These are phyloP conservation scores for Taenaris catops DNA, from an alignment of 2,888 invertebrate species.

Conservation along the genomic window DNA sequence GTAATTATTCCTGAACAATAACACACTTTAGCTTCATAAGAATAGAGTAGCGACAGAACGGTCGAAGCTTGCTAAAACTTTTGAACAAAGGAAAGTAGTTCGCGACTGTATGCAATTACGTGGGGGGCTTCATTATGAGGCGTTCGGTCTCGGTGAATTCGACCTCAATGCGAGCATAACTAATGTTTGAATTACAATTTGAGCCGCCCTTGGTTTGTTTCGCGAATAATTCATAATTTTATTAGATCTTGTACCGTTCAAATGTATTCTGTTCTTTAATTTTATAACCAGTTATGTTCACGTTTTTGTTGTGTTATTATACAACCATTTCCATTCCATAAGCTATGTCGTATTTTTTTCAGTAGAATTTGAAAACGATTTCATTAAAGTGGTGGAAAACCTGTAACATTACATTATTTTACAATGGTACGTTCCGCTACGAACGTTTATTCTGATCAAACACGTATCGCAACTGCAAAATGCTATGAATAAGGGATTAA, in stretches of 20 bases:
- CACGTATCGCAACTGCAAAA: neutral
- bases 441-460: neutral
- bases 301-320: conserved; percentile 9
- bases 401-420: no score
- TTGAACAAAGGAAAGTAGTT: conserved; percentile 30
- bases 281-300: no score
- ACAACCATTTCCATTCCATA: no score
- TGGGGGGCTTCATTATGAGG: conserved; percentile 29
- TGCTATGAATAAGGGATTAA: no score
- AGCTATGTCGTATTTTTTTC: no score
- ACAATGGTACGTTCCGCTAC: neutral
- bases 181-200: conserved; percentile 23
- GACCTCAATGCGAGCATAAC: conserved; percentile 24
- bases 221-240: conserved; percentile 3
- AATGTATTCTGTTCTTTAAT: no score
- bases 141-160: conserved; percentile 19
- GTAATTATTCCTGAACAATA: conserved; percentile 15
- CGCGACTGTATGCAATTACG: conserved; percentile 26
- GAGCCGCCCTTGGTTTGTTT: conserved; percentile 18
- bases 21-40: conserved; percentile 18
- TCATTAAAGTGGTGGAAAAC: no score
- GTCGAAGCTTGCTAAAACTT: conserved; percentile 22
- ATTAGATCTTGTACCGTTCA: neutral
- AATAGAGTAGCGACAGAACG: conserved; percentile 17
- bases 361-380: no score